phyloP scores from a whole-genome alignment of 92 coral and sea anemone species.

The Epizoanthus ramosus region DNA sequence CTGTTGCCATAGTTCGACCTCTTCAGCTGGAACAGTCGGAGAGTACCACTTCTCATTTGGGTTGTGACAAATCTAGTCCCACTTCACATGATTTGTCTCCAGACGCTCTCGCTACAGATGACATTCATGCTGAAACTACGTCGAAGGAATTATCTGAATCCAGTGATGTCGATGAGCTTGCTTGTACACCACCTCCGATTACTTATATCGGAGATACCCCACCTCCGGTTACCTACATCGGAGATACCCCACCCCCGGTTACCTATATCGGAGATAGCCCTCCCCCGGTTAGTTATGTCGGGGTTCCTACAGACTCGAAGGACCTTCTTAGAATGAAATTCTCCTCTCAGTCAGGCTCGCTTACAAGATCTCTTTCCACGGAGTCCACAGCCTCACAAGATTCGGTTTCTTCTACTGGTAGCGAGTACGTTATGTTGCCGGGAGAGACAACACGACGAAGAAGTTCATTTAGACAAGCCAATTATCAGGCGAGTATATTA shows the following conservation, averaged over 20 bases:
- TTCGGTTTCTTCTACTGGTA: conserved; percentile 39
- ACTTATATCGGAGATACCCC: neutral
- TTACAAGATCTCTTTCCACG: conserved; percentile 29
- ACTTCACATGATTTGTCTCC: neutral
- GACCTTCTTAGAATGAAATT: conserved; percentile 11
- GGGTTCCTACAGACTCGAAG: conserved; percentile 58
- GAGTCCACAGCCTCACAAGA: conserved; percentile 52
- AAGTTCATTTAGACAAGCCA: conserved; percentile 61
- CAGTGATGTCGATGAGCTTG: neutral
- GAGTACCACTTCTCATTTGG: neutral
- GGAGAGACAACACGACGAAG: conserved; percentile 59
- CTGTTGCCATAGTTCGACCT: conserved; percentile 22
- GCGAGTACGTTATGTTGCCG: conserved; percentile 68
- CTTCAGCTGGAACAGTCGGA: neutral
- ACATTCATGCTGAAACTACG: neutral
- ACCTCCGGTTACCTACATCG: conserved; percentile 25
- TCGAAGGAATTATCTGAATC: neutral
- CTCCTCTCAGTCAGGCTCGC: neutral
- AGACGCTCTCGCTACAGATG: neutral
- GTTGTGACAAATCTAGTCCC: neutral
- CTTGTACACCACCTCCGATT: conserved; percentile 28
- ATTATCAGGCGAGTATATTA: conserved; percentile 47
- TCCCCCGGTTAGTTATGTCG: conserved; percentile 52
- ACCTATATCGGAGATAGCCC: neutral
- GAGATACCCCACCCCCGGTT: neutral